Evolutionary conservation across 1,140 invertebrate genomes (phyloP).

Genomic region (Drosophila santomea): DNA sequence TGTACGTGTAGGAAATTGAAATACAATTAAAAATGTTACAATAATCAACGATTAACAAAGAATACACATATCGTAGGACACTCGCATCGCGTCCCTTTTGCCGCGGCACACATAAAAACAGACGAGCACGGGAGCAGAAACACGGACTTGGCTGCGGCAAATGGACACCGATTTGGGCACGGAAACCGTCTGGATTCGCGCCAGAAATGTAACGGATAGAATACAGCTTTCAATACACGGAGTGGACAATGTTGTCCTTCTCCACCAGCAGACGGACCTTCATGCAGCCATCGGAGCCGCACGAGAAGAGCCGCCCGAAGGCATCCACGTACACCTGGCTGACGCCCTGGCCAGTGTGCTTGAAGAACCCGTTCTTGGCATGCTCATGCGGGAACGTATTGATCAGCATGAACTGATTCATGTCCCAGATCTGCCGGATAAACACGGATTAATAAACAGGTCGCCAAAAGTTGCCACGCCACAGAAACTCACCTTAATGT

Average conservation of each 20-base stretch:
- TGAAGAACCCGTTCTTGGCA: conserved; percentile 96
- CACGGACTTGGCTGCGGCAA: conserved; percentile 10
- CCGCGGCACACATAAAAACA: conserved; percentile 19
- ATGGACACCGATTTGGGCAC: background rate
- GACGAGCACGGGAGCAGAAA: conserved; percentile 11
- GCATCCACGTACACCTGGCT: conserved; percentile 97
- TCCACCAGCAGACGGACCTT: conserved; percentile 95
- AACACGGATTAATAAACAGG: background rate
- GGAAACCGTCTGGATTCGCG: background rate
- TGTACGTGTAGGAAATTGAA: conserved; percentile 43
- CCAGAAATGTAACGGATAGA: conserved; percentile 19
- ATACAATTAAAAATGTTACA: conserved; percentile 53
- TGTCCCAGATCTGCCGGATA: conserved; percentile 93
- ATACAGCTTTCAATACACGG: conserved; percentile 72
- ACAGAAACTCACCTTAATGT: conserved; percentile 93
- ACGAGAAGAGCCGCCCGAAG: conserved; percentile 95
- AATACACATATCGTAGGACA: conserved; percentile 56
- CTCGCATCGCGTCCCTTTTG: conserved; percentile 2
- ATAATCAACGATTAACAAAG: conserved; percentile 79
- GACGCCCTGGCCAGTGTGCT: conserved; percentile 98
- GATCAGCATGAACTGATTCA: conserved; percentile 93
- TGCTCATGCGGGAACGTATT: conserved; percentile 97
- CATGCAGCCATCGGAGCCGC: conserved; percentile 99
- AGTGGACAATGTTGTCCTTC: conserved; percentile 80
- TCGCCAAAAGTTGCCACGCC: too few species aligned